Base-by-base conservation (phyloP, 2,113 vertebrate species). In the Microcebus jonahi region DNA sequence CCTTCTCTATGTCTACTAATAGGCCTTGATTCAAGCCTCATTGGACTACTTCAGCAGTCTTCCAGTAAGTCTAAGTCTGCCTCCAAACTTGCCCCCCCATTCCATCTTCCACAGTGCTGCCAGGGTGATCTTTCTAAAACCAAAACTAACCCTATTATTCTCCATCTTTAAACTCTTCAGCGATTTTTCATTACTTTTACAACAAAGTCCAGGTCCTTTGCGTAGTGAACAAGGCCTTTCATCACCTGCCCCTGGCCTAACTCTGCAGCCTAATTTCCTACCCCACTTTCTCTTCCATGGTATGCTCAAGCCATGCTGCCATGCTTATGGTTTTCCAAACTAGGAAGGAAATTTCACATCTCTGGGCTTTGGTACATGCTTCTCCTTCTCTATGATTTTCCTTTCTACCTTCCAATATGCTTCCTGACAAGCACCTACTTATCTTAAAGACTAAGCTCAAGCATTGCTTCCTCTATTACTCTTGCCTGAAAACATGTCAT, bases 381-480 rank as follows among this genome's bases (percentile, higher is more conserved):
- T 82, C 45, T 77, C 27, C n/a, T 45, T 89, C 14, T 91, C 61
- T 88, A 75, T 84, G 18, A 20, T 88, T 80, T 96, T 92, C 29
- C n/a, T 91, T 92, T 71, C 65, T 93, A 36, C 31, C 11, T 91
- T 85, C 15, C 57, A 63, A 85, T 29, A 85, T 39, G 3, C 20
- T 53, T 86, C 25, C 48, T 57, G 36, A 55, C 42, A 71, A 90
- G 25, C 17, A 61, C 8, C 12, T 80, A 89, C n/a, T 48, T 92
- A 96, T 65, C 48, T 53, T 80, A 89, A 81, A 90, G 57, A 87
- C 34, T 87, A 45, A 63, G 15, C 17, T 83, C 21, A 93, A 90
- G 5, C 12, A 96, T 83, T 90, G 4, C 42, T 25, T 88, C 67
- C 68, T 77, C 21, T 70, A 53, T 81, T 67, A 81, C 53, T 8